Conservation (phyloP, 2,113 vertebrate genomes). For the Athene cunicularia region DNA sequence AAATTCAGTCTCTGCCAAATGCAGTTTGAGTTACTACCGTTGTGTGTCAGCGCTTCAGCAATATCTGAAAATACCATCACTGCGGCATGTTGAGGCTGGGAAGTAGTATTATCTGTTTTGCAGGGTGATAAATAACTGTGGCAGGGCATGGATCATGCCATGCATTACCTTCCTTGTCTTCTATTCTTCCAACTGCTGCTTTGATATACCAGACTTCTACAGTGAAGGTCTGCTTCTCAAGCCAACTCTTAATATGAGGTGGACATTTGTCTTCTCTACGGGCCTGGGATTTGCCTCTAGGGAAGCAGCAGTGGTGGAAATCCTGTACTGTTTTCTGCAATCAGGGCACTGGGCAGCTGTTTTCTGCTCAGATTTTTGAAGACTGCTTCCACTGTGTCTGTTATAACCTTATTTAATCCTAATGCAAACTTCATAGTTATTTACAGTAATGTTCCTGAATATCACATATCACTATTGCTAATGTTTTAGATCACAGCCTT, state of each 20-base stretch:
- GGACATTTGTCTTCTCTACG: not conserved
- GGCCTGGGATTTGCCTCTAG: not conserved
- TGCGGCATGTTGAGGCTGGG: rapidly evolving
- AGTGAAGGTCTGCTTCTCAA: not conserved
- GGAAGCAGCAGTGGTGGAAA: not conserved
- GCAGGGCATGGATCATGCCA: not conserved
- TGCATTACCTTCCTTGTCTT: not conserved
- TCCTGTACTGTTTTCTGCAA: not conserved
- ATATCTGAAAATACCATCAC: not conserved
- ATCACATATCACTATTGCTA: not conserved
- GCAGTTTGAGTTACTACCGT: not conserved
- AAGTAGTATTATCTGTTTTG: not conserved
- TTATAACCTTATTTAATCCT: not conserved
- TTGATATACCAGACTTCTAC: not conserved
- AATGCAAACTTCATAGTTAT: not conserved
- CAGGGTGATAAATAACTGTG: not conserved
- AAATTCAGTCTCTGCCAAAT: not conserved
- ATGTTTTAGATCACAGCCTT: not conserved
- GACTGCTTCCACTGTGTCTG: not conserved
- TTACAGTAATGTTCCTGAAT: not conserved
- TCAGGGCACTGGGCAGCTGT: not conserved
- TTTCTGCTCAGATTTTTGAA: not conserved
- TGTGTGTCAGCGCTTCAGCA: not conserved
- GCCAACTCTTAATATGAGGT: not conserved
- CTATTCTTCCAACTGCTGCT: not conserved